phyloP scores from a whole-genome alignment of 2,113 vertebrate genomes.

The Sclerurus mexicanus region DNA sequence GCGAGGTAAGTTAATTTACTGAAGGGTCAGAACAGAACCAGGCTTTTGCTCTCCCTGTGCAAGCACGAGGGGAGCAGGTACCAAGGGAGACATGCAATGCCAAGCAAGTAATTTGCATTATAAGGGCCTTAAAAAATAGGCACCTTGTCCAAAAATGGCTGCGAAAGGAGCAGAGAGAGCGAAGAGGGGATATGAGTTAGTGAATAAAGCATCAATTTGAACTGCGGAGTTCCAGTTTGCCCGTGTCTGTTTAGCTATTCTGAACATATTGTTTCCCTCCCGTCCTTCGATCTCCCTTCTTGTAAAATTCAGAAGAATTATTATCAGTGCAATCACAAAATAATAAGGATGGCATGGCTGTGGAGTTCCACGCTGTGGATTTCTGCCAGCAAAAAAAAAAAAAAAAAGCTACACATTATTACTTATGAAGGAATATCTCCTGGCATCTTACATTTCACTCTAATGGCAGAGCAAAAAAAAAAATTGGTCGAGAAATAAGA shows the following conservation, averaged over 20 bases:
- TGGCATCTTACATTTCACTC: neutral
- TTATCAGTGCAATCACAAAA: neutral
- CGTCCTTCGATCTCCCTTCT: neutral
- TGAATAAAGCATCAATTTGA: neutral
- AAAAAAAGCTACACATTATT: neutral
- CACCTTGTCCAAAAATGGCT: neutral
- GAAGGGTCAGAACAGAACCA: neutral
- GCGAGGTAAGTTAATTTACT: constrained; percentile 1
- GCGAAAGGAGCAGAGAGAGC: neutral
- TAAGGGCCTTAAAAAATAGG: neutral
- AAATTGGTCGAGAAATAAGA: neutral
- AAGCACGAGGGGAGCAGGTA: neutral
- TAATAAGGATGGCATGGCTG: neutral
- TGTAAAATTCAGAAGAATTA: neutral
- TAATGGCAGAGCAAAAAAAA: neutral
- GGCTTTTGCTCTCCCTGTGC: neutral
- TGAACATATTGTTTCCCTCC: neutral
- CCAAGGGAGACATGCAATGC: neutral
- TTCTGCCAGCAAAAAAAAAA: neutral
- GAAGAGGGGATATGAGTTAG: neutral
- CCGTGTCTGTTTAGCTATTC: neutral
- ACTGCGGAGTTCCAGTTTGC: neutral
- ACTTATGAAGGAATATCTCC: neutral
- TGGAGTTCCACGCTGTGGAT: neutral
- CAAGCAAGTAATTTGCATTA: neutral